Evolutionary conservation across 1,140 invertebrate genomes (phyloP).

Genomic region (Pseudoatta argentina): DNA sequence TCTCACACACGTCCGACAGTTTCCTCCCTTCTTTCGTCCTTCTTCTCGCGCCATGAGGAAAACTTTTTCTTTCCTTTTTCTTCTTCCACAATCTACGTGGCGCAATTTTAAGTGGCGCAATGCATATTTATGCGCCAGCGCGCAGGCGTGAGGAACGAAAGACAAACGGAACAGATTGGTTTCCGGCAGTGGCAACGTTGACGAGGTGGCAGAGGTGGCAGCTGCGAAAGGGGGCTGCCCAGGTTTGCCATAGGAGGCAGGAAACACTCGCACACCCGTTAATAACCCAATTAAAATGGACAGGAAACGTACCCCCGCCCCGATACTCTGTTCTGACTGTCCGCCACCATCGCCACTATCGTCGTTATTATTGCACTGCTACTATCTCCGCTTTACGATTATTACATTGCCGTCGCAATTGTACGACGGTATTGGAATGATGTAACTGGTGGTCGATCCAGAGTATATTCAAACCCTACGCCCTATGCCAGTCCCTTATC

Average conservation of each 20-base stretch:
- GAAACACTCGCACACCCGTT: conserved; percentile 79
- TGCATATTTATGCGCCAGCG: conserved; percentile 78
- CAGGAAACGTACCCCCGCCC: conserved; percentile 71
- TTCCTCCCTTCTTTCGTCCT: too few relatives aligned
- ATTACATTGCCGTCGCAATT: conserved; percentile 41
- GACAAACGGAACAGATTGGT: conserved; percentile 82
- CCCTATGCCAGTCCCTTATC: conserved; percentile 17
- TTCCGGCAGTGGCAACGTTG: conserved; percentile 72
- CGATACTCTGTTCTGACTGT: conserved; percentile 15
- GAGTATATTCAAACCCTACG: background rate
- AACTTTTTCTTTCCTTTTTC: background rate
- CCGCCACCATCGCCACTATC: conserved; percentile 52
- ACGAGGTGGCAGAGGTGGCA: conserved; percentile 74
- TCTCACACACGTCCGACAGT: background rate
- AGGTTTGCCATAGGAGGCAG: conserved; percentile 79
- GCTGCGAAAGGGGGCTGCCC: conserved; percentile 70
- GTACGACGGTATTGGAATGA: conserved; percentile 18
- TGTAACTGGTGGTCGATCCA: conserved; percentile 30
- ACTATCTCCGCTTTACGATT: conserved; percentile 10
- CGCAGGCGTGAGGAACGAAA: conserved; percentile 66
- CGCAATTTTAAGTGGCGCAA: conserved; percentile 69
- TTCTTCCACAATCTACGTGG: background rate
- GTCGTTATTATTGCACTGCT: conserved; percentile 38
- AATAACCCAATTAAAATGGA: conserved; percentile 82
- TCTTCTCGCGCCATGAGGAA: background rate